A percentile compares a stretch with the other conserved stretches of the same genome.
Evolutionary conservation across 2,797 vertebrate species (phyloP).

Genomic region (Xenentodon cancila): DNA sequence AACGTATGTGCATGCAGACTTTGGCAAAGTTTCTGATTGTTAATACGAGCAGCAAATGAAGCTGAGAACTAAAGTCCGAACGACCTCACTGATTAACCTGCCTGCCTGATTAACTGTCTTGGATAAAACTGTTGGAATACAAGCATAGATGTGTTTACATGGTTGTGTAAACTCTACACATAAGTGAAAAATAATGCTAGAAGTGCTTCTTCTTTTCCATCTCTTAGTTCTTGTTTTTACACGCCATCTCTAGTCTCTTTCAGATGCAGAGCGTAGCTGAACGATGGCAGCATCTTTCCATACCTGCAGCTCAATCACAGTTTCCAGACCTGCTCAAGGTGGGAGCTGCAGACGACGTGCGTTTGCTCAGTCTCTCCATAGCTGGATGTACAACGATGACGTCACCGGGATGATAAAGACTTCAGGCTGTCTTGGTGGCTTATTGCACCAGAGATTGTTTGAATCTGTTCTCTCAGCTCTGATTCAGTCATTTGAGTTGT

Average conservation of each 20-base stretch:
- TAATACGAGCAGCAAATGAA: conserved; percentile 23
- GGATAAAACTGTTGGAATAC: not conserved
- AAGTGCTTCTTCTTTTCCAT: conserved; percentile 69
- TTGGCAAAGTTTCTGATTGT: conserved; percentile 51
- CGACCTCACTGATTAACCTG: not conserved
- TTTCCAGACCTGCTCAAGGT: conserved; percentile 33
- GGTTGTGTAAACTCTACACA: conserved; percentile 20
- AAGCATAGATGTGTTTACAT: not conserved
- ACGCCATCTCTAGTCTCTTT: conserved; percentile 41
- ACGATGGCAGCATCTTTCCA: conserved; percentile 28
- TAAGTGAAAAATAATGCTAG: conserved; percentile 47
- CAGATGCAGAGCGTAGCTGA: conserved; percentile 38
- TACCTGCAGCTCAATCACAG: conserved; percentile 19
- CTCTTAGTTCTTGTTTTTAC: not conserved
- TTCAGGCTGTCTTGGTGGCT: conserved; percentile 10
- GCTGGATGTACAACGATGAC: conserved; percentile 16
- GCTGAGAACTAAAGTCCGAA: not conserved
- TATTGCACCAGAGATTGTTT: conserved; percentile 19
- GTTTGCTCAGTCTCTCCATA: conserved; percentile 31
- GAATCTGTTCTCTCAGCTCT: not conserved
- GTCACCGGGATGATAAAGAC: not conserved
- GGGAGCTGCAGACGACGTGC: conserved; percentile 11
- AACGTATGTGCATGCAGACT: conserved; percentile 39
- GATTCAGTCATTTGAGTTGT: conserved; percentile 18
- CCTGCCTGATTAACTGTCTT: not conserved